These are phyloP conservation scores for Daboia siamensis DNA, from an alignment of 2,113 vertebrate genomes.

Conservation along the genomic window DNA sequence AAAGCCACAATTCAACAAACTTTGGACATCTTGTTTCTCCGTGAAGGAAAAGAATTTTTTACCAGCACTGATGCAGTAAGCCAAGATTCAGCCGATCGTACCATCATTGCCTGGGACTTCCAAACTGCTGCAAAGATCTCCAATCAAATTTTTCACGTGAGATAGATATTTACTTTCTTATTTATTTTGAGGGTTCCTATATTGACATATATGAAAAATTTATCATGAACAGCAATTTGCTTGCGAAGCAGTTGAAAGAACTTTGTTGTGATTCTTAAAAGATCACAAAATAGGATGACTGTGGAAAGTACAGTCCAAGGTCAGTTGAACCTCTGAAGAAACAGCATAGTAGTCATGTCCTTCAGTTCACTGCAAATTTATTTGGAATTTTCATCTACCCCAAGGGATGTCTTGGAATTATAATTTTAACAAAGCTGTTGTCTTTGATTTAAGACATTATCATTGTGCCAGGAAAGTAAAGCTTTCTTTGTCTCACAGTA, in stretches of 20 bases:
- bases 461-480: background rate
- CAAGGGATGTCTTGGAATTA: background rate
- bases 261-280: background rate
- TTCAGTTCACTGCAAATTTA: background rate
- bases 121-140: constrained; percentile 88
- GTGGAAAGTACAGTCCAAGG: background rate
- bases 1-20: constrained; percentile 92
- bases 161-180: constrained; percentile 36
- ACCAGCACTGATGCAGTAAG: constrained; percentile 92
- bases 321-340: background rate
- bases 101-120: constrained; percentile 94
- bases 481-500: background rate
- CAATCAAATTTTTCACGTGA: constrained; percentile 97
- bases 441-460: background rate
- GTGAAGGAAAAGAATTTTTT: constrained; percentile 83
- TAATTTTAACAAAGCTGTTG: background rate
- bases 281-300: background rate
- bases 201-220: background rate
- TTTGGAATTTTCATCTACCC: background rate
- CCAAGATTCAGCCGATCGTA: constrained; percentile 93
- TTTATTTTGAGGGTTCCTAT: background rate
- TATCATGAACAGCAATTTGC: background rate
- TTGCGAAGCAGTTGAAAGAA: background rate
- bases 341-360: background rate
- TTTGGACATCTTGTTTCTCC: constrained; percentile 88